Conservation (phyloP, 1,140 invertebrate species). For the Cylas formicarius region DNA sequence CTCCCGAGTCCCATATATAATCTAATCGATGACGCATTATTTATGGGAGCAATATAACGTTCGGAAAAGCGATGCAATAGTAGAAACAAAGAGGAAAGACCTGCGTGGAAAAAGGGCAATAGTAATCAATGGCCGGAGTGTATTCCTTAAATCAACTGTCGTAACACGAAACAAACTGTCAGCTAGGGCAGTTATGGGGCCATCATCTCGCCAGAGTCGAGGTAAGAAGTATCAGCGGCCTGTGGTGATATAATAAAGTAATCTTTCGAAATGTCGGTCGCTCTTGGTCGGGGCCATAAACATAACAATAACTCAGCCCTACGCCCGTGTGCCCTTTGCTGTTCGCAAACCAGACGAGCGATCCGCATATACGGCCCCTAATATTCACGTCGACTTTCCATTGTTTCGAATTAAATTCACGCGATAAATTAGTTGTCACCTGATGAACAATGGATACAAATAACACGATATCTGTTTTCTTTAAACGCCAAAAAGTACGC, state of each 20-base stretch:
- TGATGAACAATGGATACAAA: too few species aligned
- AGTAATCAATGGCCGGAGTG: conserved; percentile 36
- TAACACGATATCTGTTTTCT: too few species aligned
- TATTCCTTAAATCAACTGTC: conserved; percentile 38
- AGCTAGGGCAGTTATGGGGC: conserved; percentile 36
- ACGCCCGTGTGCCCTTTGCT: conserved; percentile 22
- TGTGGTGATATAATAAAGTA: conserved; percentile 41
- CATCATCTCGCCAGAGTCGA: conserved; percentile 38
- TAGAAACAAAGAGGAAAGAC: conserved; percentile 29
- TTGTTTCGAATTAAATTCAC: too few species aligned
- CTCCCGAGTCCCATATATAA: conserved; percentile 29
- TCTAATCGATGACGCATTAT: conserved; percentile 32
- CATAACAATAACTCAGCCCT: conserved; percentile 41
- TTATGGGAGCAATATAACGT: conserved; percentile 29
- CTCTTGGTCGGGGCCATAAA: conserved; percentile 34
- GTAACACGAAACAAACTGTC: conserved; percentile 39
- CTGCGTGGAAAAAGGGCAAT: conserved; percentile 25
- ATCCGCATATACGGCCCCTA: too few species aligned
- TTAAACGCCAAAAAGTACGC: too few species aligned
- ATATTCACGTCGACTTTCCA: too few species aligned
- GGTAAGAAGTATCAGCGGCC: conserved; percentile 29
- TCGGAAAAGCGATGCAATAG: conserved; percentile 22
- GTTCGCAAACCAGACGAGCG: too few species aligned
- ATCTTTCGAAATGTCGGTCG: conserved; percentile 37
- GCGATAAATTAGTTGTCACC: too few species aligned